phyloP scores from a whole-genome alignment of 2,113 vertebrate species.

The Sturnira hondurensis region DNA sequence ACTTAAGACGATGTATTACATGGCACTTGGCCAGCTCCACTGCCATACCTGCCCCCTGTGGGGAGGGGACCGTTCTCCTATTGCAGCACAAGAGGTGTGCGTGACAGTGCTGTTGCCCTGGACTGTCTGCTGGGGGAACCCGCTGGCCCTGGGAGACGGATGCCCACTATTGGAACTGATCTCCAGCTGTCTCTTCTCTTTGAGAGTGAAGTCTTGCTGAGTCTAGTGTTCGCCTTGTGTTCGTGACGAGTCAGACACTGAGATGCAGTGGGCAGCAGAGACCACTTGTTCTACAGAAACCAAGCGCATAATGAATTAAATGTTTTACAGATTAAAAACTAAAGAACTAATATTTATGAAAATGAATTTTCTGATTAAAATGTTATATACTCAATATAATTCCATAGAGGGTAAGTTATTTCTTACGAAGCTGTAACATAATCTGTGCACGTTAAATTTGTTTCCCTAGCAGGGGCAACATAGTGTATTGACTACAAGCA shows the following conservation, averaged over 20 bases:
- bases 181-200: background rate
- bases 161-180: no score
- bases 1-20: background rate
- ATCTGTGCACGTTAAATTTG: background rate
- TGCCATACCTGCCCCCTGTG: background rate
- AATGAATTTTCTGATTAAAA: background rate
- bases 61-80: background rate
- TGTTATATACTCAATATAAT: background rate
- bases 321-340: background rate
- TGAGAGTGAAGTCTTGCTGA: background rate
- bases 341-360: background rate
- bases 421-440: background rate
- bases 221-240: background rate
- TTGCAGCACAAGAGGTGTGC: background rate
- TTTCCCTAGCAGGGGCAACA: background rate
- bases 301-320: background rate
- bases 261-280: background rate
- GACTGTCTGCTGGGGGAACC: background rate
- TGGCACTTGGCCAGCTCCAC: background rate
- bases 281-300: background rate
- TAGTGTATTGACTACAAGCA: background rate
- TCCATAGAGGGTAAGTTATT: background rate
- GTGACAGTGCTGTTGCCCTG: background rate
- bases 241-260: background rate
- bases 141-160: background rate